Evolutionary conservation across 2,113 vertebrate species (phyloP).

Genomic region (Limanda limanda): DNA sequence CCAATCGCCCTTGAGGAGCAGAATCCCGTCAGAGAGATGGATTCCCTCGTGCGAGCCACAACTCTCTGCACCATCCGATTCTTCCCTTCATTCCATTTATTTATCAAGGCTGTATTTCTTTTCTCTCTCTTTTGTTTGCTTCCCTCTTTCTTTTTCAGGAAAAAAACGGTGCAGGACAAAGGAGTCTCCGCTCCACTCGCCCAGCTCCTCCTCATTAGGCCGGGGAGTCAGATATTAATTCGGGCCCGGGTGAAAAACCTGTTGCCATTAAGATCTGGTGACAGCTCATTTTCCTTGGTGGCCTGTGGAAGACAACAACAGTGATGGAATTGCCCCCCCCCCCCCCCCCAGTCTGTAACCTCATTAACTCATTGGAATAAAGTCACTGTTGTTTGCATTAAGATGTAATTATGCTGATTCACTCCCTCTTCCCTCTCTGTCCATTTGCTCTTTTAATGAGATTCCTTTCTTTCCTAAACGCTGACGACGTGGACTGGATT

Average conservation of each 20-base stretch:
- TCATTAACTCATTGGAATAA: conserved; percentile 83
- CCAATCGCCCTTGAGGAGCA: conserved; percentile 27
- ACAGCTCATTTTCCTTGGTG: conserved; percentile 77
- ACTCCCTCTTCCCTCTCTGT: conserved; percentile 45
- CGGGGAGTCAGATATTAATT: conserved; percentile 72
- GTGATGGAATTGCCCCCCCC: conserved; percentile 66
- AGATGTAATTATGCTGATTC: conserved; percentile 80
- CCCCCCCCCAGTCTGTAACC: conserved; percentile 65
- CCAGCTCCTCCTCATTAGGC: conserved; percentile 68
- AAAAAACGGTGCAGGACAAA: conserved; percentile 37
- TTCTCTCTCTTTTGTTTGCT: background rate
- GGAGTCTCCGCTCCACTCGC: conserved; percentile 33
- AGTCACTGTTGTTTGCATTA: conserved; percentile 81
- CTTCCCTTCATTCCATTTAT: conserved; percentile 19
- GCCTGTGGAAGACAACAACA: conserved; percentile 73
- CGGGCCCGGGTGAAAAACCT: conserved; percentile 56
- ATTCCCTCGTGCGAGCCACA: conserved; percentile 23
- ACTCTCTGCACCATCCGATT: conserved; percentile 26
- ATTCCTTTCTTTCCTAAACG: conserved; percentile 63
- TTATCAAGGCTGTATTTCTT: background rate
- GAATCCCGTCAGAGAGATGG: conserved; percentile 20
- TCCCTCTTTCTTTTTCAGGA: background rate
- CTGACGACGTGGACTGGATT: conserved; percentile 54
- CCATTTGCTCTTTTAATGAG: conserved; percentile 76
- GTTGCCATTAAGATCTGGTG: conserved; percentile 75